Base-by-base conservation (phyloP, 2,888 invertebrate species). In the Orchestes rusci region DNA sequence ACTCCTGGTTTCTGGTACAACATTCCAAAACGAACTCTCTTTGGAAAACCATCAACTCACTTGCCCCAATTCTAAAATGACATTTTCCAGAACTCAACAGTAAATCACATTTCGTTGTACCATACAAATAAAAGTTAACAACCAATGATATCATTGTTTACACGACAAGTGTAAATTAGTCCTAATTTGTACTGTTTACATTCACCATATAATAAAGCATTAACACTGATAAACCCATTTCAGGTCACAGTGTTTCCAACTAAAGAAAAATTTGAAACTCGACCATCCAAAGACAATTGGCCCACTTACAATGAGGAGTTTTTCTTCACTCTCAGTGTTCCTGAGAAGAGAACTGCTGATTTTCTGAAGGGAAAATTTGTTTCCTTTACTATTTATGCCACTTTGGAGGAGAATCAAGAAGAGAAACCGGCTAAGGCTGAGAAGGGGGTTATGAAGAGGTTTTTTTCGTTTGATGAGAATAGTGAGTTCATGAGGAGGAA, bases 291-390 rank as follows among this genome's bases (percentile, higher is more conserved):
- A 54, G 82, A 80, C 59, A 82, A 84, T 1, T 84, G 84, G 84
- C 86, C 87, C 0, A 78, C 79, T 42, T 85, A 83, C 74, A 84
- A 87, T 62, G 83, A 86, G 67, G 83, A 82, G 52, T 85, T 85
- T 60, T 76, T 75, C 56, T 86, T 86, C 63, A 75, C 75, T 32
- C 58, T 85, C 48, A 73, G 76, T 53, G 23, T 23, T 10, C 72
- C 72, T 51, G 70, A 72, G 53, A 67, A 69, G 47, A 72, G 75
- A 57, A 67, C 23, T 7, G 23, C 7, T 7, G 23, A 23, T 10
- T 23, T 5, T 5, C 23, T 23, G 29, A 73, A 75, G 37, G 81
- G 80, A 1, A 79, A 75, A 64, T 80, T 83, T 62, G 69, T 82
- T 37, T 80, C 80, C 2, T 72, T 81, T 19, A 82, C 82, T 4